Percentiles rank a stretch among this genome's conserved stretches.
phyloP scores from a whole-genome alignment of 2,888 invertebrate species.

The Fragum whitleyi region DNA sequence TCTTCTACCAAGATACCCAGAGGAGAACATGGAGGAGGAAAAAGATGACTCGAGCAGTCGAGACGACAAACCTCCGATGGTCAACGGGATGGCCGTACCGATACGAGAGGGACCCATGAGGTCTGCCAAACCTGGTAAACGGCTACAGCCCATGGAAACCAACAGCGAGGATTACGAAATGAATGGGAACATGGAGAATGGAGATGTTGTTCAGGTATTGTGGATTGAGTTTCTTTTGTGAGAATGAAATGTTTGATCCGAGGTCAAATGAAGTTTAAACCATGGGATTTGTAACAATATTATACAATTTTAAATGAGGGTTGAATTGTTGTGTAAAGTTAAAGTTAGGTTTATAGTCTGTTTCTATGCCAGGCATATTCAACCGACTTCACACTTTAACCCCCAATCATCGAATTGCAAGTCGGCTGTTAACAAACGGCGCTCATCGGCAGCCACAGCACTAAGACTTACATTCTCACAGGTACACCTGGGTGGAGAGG shows the following conservation, averaged over 20 bases:
- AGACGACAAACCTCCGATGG: conserved; percentile 69
- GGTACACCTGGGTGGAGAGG: too few relatives aligned
- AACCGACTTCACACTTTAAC: too few relatives aligned
- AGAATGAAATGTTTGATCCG: neutral
- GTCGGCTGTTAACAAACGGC: too few relatives aligned
- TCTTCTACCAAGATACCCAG: conserved; percentile 75
- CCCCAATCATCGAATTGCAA: too few relatives aligned
- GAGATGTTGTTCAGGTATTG: conserved; percentile 49
- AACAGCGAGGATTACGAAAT: conserved; percentile 66
- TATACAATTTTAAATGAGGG: too few relatives aligned
- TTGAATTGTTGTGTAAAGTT: too few relatives aligned
- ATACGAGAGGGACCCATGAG: conserved; percentile 70
- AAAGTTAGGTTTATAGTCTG: too few relatives aligned
- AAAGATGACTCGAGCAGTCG: conserved; percentile 42
- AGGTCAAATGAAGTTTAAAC: neutral
- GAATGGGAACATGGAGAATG: conserved; percentile 56
- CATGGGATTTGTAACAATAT: neutral
- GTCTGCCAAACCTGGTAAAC: conserved; percentile 68
- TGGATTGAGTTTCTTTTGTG: conserved; percentile 1
- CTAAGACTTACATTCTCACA: too few relatives aligned
- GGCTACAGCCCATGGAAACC: conserved; percentile 64
- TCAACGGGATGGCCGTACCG: conserved; percentile 75
- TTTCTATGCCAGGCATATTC: too few relatives aligned
- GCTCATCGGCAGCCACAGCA: too few relatives aligned
- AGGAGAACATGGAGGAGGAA: conserved; percentile 73